Evolutionary conservation across 2,797 vertebrate genomes (phyloP), one percentile per base, ranked within the genome.

Genomic region (Pogonophryne albipinna): DNA sequence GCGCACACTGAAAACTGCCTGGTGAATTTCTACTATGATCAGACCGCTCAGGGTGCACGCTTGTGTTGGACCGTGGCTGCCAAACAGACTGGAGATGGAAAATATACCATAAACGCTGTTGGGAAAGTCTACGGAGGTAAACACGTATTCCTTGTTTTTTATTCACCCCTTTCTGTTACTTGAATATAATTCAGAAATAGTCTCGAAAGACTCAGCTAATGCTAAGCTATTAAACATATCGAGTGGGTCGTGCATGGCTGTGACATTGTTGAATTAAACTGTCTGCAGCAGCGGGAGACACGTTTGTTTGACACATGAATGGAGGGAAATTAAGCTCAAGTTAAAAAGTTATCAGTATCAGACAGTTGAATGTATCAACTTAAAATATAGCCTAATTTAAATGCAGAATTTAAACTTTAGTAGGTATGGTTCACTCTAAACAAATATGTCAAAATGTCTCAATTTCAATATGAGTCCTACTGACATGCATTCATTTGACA

Each of bases 101-200:
- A 82, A 91, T 93, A 87, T 76, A n/a, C 78, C 42, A 16, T 83
- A 76, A 86, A 73, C 76, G 73, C 42, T 74, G 70, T 46, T 75
- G 79, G 80, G 74, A 71, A 74, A 84, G 78, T 79, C 74, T 52
- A n/a, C 63, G 42, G 84, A 94, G 95, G 95, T 96, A 92, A 85
- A 4, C 2, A 17, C 10, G 1, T 3, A 9, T 11, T 53, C 45
- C 2, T 12, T 46, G 16, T 45, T 3, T 10, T 58, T 20, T 12
- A 42, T 19, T 20, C 14, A 0, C 0, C 6, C 2, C 19, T 4
- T 56, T 59, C 13, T 58, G 13, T 19, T 3, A 17, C 1, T 1
- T 34, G 5, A 60, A 41, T 70, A 9, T 10, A 14, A 62, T 61
- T 66, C 42, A 45, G 41, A 68, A 78, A 62, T 20, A 53, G 66